Base-by-base conservation (phyloP, 2,113 vertebrate species). In the Cathartes aura region DNA sequence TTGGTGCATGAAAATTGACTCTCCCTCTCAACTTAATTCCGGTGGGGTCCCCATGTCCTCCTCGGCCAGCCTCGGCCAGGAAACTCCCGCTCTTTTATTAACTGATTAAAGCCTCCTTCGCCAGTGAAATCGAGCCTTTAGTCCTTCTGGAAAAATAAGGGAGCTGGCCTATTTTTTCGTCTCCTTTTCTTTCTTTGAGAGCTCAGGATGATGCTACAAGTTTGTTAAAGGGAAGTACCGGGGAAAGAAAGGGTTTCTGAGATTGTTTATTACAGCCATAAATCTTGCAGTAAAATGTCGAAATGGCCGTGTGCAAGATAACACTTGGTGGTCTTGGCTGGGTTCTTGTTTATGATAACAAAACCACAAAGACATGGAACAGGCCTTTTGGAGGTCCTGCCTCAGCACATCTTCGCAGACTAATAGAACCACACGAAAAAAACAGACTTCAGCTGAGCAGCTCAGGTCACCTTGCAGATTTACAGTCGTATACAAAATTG, bases 241-340 rank as follows among this genome's bases (percentile, higher is more conserved):
- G 88, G 93, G 92, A 24, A 74, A 82, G 93, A 97, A 98, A 96
- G 90, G 92, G 63, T 93, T 97, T 98, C 97, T 95, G 97, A 97
- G 98, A 96, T 98, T 98, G 98, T 98, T 98, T 98, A 98, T 98
- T 98, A 97, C 97, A 98, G 98, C 93, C 98, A 98, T 98, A 98
- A 98, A 98, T 98, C 98, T 98, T 98, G 98, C 97, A 97, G 98
- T 98, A 98, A 98, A 98, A 98, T 97, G 98, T 98, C 98, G 98
- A 98, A 98, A 98, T 97, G 98, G 98, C 98, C 82, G 97, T 98
- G 97, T 98, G 98, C 94, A 97, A 98, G 98, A 98, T 99, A 98
- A 99, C 98, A 98, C 98, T 98, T 98, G 98, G 98, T 99, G 98
- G 98, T 98, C 98, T 98, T 98, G 98, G 98, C 98, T 98, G 97